Evolutionary conservation across 2,888 invertebrate species (phyloP), one percentile per base, ranked within the genome.

Genomic region (Rhagonycha lutea): DNA sequence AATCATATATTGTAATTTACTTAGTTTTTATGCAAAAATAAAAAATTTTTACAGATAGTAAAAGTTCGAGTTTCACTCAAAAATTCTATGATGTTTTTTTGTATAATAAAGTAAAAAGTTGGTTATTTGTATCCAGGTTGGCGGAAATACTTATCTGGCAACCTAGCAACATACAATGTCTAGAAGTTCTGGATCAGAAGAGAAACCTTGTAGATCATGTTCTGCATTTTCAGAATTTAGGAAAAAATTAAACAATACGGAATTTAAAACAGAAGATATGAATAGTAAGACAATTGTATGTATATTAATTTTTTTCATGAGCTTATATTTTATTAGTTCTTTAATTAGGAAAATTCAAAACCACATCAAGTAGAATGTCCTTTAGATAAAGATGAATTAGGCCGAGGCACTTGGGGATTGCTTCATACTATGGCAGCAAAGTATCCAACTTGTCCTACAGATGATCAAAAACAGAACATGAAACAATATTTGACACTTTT

Each of bases 391-490:
- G 92, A 94, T 78, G 92, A 93, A 79, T 87, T 96, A 63, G 96
- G 96, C 24, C 90, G 91, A 4, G 91, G 92, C 70, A 95, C 98
- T 3, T 99, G 99, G 99, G 93, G 95, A 7, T 92, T 99, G 81
- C 90, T 99, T 3, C 99, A 99, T 86, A 96, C 99, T 0, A 97
- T 99, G 93, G 98, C 97, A 3, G 96, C 98, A 0, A 96, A 97
- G 86, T 99, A 94, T 88, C 98, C 99, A 0, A 93, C 94, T 4
- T 91, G 92, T 81, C 98, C 99, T 0, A 91, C 92, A 0, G 87
- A 88, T 7, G 87, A 90, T 63, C 92, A 98, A 82, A 91, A 94
- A 70, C 88, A 89, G 0, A 93, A 96, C 80, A 96, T 98, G 93
- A 91, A 89, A 67, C 90, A 90, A 61, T 98, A 99, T 86, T 94